Evolutionary conservation across 1,140 invertebrate species (phyloP).

Genomic region (Drosophila fuyamai): DNA sequence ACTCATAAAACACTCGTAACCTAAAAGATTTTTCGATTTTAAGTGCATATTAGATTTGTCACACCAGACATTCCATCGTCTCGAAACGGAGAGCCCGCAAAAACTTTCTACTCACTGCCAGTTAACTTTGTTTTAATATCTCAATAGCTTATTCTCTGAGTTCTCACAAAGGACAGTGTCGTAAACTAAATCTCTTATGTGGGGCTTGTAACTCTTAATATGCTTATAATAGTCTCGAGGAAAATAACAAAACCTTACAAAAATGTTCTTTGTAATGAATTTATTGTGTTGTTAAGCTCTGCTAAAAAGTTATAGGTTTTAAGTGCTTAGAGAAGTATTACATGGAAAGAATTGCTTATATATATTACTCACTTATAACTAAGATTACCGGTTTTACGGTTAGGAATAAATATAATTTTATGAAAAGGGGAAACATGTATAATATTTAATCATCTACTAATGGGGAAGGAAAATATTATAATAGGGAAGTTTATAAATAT

Average conservation of each 20-base stretch:
- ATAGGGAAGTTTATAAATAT: too few relatives aligned
- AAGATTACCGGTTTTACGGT: too few relatives aligned
- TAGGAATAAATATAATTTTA: too few relatives aligned
- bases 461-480: too few relatives aligned
- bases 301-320: neutral
- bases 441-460: too few relatives aligned
- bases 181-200: constrained; percentile 12
- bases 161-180: constrained; percentile 1
- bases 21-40: neutral
- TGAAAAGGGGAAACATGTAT: too few relatives aligned
- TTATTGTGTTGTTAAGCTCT: neutral
- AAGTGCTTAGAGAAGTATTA: neutral
- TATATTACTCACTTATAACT: too few relatives aligned
- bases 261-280: neutral
- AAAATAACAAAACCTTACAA: neutral
- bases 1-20: neutral
- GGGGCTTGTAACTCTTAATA: constrained; percentile 4
- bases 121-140: neutral
- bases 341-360: too few relatives aligned
- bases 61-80: neutral
- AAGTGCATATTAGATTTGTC: neutral
- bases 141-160: neutral
- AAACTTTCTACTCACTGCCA: constrained; percentile 22
- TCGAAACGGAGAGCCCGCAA: neutral
- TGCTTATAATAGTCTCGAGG: neutral